Conservation (phyloP, 2,888 invertebrate species). For the Mellilla xanthometata region DNA sequence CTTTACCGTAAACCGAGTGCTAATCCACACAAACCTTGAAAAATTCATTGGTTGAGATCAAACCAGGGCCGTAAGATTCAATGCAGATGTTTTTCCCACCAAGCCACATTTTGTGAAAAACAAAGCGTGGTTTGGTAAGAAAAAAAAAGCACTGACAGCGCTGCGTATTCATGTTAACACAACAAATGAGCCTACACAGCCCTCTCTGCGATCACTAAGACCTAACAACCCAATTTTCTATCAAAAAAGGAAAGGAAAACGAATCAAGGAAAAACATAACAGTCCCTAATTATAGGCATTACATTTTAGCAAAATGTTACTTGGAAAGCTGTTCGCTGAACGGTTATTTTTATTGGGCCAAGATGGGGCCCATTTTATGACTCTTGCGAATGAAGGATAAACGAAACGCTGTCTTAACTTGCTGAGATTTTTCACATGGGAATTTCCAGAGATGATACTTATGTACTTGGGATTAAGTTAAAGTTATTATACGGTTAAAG, state of each 20-base stretch:
- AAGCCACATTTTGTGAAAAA: background rate
- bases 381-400: conserved; percentile 19
- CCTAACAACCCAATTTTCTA: conserved; percentile 15
- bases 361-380: conserved; percentile 30
- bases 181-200: conserved; percentile 5
- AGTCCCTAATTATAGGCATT: conserved; percentile 32
- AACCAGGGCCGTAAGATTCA: too few species aligned
- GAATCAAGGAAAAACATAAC: conserved; percentile 27
- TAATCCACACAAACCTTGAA: too few species aligned
- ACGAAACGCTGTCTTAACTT: conserved; percentile 12
- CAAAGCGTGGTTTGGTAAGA: background rate
- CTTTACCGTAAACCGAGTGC: too few species aligned
- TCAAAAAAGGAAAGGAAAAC: conserved; percentile 22
- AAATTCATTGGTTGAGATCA: too few species aligned
- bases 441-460: background rate
- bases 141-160: too few species aligned
- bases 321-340: conserved; percentile 28
- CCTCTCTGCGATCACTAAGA: conserved; percentile 1
- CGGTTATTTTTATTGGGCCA: conserved; percentile 33
- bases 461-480: too few species aligned
- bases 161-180: background rate
- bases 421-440: conserved; percentile 14
- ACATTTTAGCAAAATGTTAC: conserved; percentile 32
- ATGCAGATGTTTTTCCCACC: too few species aligned
- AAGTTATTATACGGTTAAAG: too few species aligned